phyloP scores from a whole-genome alignment of 2,888 invertebrate genomes.

The Megaustenia siamemsis region DNA sequence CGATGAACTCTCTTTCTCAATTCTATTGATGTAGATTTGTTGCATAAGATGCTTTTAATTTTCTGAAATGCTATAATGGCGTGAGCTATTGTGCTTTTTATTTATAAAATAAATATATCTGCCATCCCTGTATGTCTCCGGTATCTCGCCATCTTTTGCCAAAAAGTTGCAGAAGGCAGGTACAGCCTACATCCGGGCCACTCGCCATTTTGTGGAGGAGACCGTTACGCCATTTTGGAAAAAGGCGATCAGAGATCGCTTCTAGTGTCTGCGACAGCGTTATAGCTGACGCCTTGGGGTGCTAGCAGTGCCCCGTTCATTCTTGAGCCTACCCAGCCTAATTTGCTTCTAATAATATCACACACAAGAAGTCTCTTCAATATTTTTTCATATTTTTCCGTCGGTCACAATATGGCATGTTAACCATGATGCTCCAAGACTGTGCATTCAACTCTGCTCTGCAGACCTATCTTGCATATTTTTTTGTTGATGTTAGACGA shows the following conservation, averaged over 20 bases:
- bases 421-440: slow-evolving; percentile 54
- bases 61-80: too few species aligned
- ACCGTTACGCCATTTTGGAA: slow-evolving; percentile 55
- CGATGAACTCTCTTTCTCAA: too few species aligned
- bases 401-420: slow-evolving; percentile 53
- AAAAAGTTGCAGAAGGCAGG: neutral
- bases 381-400: slow-evolving; percentile 42
- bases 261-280: slow-evolving; percentile 37
- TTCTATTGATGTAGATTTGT: too few species aligned
- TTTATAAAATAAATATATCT: too few species aligned
- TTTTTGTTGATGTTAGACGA: slow-evolving; percentile 73
- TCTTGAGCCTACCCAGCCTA: neutral
- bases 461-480: slow-evolving; percentile 55
- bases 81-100: too few species aligned
- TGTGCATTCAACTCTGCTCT: slow-evolving; percentile 55
- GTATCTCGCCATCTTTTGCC: too few species aligned
- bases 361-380: neutral
- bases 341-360: neutral
- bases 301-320: slow-evolving; percentile 36
- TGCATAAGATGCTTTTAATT: too few species aligned
- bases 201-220: neutral
- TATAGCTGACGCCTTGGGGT: slow-evolving; percentile 56
- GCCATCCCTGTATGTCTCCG: too few species aligned
- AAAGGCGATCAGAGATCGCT: slow-evolving; percentile 56
- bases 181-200: slow-evolving; percentile 16